phyloP scores from a whole-genome alignment of 2,113 vertebrate species.

The Macrotis lagotis region DNA sequence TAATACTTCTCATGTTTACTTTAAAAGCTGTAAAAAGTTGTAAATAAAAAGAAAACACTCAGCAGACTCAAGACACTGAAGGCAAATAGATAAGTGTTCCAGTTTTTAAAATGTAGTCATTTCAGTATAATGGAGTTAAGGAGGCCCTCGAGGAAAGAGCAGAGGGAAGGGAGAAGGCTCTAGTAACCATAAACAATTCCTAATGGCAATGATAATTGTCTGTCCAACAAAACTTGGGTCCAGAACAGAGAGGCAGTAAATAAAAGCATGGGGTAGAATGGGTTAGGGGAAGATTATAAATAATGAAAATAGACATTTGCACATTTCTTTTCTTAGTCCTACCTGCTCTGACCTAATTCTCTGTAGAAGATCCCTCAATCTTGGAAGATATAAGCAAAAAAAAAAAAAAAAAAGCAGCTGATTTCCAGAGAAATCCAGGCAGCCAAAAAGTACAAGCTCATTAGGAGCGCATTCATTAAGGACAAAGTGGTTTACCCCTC shows the following conservation, averaged over 20 bases:
- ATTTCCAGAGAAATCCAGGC: constrained; percentile 38
- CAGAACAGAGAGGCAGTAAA: neutral
- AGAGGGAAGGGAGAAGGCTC: constrained; percentile 21
- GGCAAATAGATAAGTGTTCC: constrained; percentile 56
- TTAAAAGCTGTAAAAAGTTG: constrained; percentile 75
- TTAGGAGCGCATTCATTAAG: constrained; percentile 33
- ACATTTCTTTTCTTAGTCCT: neutral
- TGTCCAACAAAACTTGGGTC: constrained; percentile 9
- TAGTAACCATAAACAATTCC: constrained; percentile 3
- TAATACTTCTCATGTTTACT: constrained; percentile 60
- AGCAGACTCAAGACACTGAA: constrained; percentile 43
- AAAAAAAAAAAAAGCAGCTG: constrained; percentile 40
- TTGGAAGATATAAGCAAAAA: constrained; percentile 7
- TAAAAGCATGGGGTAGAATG: neutral
- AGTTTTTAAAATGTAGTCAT: constrained; percentile 28
- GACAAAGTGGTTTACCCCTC: neutral
- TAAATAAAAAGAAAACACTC: constrained; percentile 25
- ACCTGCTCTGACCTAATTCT: constrained; percentile 54
- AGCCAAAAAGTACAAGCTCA: neutral
- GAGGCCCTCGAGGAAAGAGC: constrained; percentile 14
- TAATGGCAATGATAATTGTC: constrained; percentile 34
- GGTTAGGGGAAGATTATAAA: neutral
- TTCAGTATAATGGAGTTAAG: constrained; percentile 37
- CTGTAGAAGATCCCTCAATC: neutral
- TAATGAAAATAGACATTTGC: neutral